These are phyloP conservation scores for Holotrichia oblita DNA, from an alignment of 1,140 invertebrate genomes.

Conservation along the genomic window DNA sequence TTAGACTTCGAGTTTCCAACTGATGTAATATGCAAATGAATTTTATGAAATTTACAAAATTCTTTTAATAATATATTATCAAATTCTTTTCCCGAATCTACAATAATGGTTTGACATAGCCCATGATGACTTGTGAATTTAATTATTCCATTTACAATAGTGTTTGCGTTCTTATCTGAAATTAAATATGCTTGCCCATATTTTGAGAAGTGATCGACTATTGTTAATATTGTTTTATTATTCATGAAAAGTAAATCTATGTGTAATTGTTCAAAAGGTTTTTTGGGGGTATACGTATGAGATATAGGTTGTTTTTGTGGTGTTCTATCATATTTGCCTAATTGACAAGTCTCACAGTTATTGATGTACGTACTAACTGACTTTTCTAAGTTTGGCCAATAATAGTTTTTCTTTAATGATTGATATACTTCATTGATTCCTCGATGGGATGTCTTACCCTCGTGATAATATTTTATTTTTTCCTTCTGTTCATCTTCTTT, in stretches of 20 bases:
- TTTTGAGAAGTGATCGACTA: conserved; percentile 30
- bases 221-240: conserved; percentile 15
- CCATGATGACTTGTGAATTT: conserved; percentile 31
- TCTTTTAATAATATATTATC: conserved; percentile 38
- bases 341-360: conserved; percentile 24
- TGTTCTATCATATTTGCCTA: conserved; percentile 24
- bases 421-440: neutral
- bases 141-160: neutral
- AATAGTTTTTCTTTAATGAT: neutral
- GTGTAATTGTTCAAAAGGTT: conserved; percentile 28
- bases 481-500: neutral
- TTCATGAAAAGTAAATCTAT: conserved; percentile 25
- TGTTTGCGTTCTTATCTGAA: neutral
- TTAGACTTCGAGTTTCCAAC: conserved; percentile 8
- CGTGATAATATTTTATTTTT: neutral
- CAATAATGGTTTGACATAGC: neutral
- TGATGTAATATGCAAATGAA: neutral
- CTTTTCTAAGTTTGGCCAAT: neutral
- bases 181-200: conserved; percentile 30
- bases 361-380: too few species aligned
- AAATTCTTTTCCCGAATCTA: conserved; percentile 31
- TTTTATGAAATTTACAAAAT: conserved; percentile 15
- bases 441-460: neutral
- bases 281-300: neutral
- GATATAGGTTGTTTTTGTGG: conserved; percentile 12